phyloP scores from a whole-genome alignment of 2,797 vertebrate genomes.

The Macropodus opercularis region DNA sequence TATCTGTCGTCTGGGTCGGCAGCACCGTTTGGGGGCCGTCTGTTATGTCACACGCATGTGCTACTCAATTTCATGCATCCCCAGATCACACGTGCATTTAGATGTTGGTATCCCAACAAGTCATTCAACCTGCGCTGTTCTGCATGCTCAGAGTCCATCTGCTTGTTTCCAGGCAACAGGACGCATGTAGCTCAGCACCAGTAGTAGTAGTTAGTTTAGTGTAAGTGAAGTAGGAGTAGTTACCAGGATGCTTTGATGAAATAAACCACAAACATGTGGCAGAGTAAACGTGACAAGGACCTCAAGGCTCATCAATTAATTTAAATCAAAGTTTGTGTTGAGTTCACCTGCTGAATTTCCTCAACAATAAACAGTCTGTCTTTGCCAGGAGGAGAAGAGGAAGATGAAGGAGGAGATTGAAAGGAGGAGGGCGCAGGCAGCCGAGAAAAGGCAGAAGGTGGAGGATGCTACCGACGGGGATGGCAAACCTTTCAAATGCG shows the following conservation, averaged over 20 bases:
- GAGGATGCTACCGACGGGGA: constrained; percentile 86
- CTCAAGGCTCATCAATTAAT: not conserved
- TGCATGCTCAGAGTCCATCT: not conserved
- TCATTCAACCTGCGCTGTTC: not conserved
- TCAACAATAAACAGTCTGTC: constrained; percentile 8
- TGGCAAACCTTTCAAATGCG: constrained; percentile 92
- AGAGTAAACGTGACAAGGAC: not conserved
- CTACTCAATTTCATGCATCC: not conserved
- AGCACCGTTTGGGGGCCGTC: constrained; percentile 3
- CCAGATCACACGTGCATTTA: not conserved
- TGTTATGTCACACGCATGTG: not conserved
- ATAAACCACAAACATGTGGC: not conserved
- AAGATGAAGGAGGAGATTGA: constrained; percentile 98
- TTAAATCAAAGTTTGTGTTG: not conserved
- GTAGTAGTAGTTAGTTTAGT: constrained; percentile 31
- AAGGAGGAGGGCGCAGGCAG: constrained; percentile 94
- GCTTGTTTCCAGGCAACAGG: constrained; percentile 25
- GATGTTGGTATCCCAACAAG: not conserved
- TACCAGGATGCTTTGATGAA: not conserved
- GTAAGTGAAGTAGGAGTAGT: constrained; percentile 21
- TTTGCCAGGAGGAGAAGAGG: constrained; percentile 91
- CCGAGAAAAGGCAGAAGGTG: constrained; percentile 95
- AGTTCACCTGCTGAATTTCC: not conserved
- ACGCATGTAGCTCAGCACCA: constrained; percentile 37
- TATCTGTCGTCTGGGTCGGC: constrained; percentile 20